These are phyloP conservation scores for Xiphophorus couchianus DNA, from an alignment of 2,113 vertebrate species.

Conservation along the genomic window DNA sequence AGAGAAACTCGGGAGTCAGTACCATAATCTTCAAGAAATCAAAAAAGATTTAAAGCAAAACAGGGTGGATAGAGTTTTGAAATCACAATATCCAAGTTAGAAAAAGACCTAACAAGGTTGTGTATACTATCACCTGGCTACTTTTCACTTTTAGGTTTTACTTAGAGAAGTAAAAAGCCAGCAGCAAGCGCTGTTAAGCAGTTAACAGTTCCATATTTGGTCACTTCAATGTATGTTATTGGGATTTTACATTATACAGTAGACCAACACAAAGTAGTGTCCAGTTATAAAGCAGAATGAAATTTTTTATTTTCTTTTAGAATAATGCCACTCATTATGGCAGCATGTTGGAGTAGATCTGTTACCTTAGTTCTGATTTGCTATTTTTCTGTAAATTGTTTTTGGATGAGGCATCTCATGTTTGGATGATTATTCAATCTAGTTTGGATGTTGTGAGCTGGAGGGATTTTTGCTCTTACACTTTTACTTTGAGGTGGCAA, in stretches of 20 bases:
- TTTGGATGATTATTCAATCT: too few species aligned
- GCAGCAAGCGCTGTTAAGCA: background rate
- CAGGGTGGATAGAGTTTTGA: constrained; percentile 23
- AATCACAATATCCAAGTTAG: background rate
- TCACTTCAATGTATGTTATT: background rate
- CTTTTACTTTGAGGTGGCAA: too few species aligned
- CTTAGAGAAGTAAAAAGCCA: background rate
- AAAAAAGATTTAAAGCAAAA: constrained; percentile 17
- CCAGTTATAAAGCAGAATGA: background rate
- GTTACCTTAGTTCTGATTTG: too few species aligned
- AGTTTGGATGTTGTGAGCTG: too few species aligned
- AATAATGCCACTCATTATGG: too few species aligned
- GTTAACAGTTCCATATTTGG: background rate
- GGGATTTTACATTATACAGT: background rate
- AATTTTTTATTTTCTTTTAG: too few species aligned
- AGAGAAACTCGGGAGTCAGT: constrained; percentile 36
- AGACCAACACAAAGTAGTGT: background rate
- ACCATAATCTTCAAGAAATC: constrained; percentile 14
- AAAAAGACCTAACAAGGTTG: background rate
- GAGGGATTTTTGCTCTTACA: too few species aligned
- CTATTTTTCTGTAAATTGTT: too few species aligned
- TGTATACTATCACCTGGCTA: too few species aligned
- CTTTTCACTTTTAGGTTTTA: background rate
- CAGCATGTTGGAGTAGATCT: too few species aligned
- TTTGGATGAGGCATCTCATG: too few species aligned